phyloP scores from a whole-genome alignment of 2,888 invertebrate species.

The Tethea ocularis region DNA sequence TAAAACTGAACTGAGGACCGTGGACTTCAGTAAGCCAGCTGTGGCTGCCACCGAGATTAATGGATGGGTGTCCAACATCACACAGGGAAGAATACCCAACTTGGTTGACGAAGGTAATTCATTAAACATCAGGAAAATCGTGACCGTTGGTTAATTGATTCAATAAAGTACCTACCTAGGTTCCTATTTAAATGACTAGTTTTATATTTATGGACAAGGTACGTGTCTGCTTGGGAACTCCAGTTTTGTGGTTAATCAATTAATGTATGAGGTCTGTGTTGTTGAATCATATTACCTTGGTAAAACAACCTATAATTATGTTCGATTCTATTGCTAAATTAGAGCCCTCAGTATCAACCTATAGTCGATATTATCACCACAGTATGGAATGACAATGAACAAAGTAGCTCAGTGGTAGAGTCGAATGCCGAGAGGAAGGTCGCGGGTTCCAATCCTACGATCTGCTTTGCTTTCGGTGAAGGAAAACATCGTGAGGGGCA shows the following conservation, averaged over 20 bases:
- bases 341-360: neutral
- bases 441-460: too few relatives aligned
- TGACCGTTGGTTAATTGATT: neutral
- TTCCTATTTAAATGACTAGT: neutral
- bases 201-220: neutral
- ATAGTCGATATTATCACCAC: too few relatives aligned
- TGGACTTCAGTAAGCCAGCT: constrained; percentile 85
- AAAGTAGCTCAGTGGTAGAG: too few relatives aligned
- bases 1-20: constrained; percentile 84
- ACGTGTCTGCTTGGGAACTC: neutral
- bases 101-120: constrained; percentile 85
- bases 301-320: too few relatives aligned
- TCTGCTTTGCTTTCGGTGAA: too few relatives aligned
- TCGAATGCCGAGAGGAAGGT: too few relatives aligned
- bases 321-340: neutral
- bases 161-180: neutral
- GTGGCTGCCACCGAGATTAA: constrained; percentile 87
- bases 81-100: constrained; percentile 88
- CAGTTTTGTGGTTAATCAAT: neutral
- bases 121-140: neutral
- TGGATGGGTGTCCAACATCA: constrained; percentile 90
- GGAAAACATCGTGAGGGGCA: too few relatives aligned
- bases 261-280: neutral
- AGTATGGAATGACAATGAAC: too few relatives aligned
- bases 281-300: neutral